Evolutionary conservation across 2,797 vertebrate species (phyloP), one percentile per base, ranked within the genome.

Genomic region (Lithobates pipiens): DNA sequence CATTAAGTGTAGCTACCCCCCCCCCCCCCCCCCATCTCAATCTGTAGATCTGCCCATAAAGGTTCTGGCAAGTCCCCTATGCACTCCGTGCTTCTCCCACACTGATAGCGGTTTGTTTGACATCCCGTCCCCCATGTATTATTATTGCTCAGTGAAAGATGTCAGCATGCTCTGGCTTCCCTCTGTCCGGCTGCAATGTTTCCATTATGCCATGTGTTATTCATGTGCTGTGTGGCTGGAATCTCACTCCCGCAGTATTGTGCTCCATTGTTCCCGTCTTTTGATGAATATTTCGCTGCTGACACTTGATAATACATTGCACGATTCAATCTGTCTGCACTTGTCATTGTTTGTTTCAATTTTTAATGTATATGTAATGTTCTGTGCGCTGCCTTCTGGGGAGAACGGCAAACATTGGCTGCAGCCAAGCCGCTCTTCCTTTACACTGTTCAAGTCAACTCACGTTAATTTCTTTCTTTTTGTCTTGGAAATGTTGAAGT

Each of bases 321-420:
- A 25, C 71, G 7, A 44, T 73, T 44, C 71, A 73, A 36, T 72
- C 34, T 73, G 39, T 75, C 73, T 75, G 25, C 73, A 75, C 21
- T 50, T 46, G 71, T 73, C 71, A 70, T 70, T 36, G 18, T 72
- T 72, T 72, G 70, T 72, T 72, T 72, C 34, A n/a, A 34, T 42
- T n/a, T 72, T 36, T 72, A 72, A 72, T 72, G 32, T 72, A 42
- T 72, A 42, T 72, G 70, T 72, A 72, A 72, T 72, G 34, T 42
- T 11, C 25, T 75, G 11, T 18, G 42, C 15, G 42, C 25, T 9
- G 13, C 73, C 73, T 75, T 76, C 74, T 29, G 74, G 74, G 74
- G 4, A 76, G n/a, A 8, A 0, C 70, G 10, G 18, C 70, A 72
- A 72, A 72, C 9, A 39, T 42, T 9, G 27, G 36, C 32, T 4